Percentiles rank a stretch among this genome's conserved stretches.
Evolutionary conservation across 2,888 invertebrate genomes (phyloP).

Genomic region (Synanthedon vespiformis): DNA sequence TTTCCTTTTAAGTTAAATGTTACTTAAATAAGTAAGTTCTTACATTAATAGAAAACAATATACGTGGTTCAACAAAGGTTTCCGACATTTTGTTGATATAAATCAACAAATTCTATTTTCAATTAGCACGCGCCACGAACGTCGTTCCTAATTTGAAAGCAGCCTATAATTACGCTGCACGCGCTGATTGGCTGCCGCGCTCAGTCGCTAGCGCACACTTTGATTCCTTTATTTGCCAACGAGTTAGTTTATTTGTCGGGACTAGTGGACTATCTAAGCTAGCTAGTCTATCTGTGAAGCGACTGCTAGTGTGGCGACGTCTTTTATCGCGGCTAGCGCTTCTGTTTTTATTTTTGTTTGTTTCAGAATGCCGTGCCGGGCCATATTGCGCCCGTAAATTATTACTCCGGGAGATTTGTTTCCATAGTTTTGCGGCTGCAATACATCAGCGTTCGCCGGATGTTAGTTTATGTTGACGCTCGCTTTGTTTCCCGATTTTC

Average conservation of each 20-base stretch:
- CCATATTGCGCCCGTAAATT: constrained; percentile 65
- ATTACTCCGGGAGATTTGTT: constrained; percentile 64
- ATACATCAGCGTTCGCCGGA: constrained; percentile 63
- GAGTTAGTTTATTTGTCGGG: constrained; percentile 32
- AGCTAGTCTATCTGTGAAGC: constrained; percentile 47
- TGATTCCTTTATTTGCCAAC: constrained; percentile 35
- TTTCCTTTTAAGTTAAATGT: too few relatives aligned
- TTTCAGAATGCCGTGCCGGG: constrained; percentile 53
- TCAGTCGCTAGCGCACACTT: constrained; percentile 19
- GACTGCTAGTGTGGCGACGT: constrained; percentile 50
- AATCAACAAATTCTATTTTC: constrained; percentile 57
- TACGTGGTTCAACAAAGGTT: constrained; percentile 29
- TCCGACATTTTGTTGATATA: constrained; percentile 30
- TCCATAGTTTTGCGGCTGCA: constrained; percentile 64
- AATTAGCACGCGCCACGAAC: constrained; percentile 48
- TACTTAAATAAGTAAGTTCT: neutral
- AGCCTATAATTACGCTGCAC: constrained; percentile 55
- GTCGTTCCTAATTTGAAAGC: constrained; percentile 60
- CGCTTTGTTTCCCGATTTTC: constrained; percentile 55
- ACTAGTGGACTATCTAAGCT: constrained; percentile 39
- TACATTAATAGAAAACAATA: neutral
- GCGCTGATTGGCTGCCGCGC: constrained; percentile 43
- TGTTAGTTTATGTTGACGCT: constrained; percentile 63
- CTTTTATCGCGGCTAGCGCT: constrained; percentile 57
- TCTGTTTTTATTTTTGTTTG: constrained; percentile 50